These are phyloP conservation scores for Caenorhabditis macrosperma DNA, from an alignment of 2,888 invertebrate genomes.

Conservation along the genomic window DNA sequence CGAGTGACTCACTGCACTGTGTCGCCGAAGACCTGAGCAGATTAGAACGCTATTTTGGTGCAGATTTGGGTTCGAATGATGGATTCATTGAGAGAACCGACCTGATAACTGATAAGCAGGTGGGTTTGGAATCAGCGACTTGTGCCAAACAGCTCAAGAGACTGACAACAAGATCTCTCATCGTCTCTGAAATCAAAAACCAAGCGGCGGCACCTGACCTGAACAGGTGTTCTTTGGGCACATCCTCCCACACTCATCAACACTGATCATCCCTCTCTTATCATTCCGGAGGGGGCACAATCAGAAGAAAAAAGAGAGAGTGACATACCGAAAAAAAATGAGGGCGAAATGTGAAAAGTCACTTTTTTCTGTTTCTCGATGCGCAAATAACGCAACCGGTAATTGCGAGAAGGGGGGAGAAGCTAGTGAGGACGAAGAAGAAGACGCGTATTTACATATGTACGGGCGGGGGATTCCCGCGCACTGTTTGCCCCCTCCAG, in stretches of 20 bases:
- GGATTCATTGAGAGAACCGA: neutral
- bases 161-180: conserved; percentile 14
- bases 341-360: conserved; percentile 42
- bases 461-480: conserved; percentile 35
- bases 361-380: conserved; percentile 48
- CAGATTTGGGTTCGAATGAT: neutral
- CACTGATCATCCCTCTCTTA: conserved; percentile 16
- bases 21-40: conserved; percentile 8
- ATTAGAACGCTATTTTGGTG: conserved; percentile 14
- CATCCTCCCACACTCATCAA: conserved; percentile 46
- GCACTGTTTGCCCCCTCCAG: conserved; percentile 40
- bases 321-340: conserved; percentile 14
- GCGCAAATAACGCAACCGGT: conserved; percentile 55
- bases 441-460: conserved; percentile 56
- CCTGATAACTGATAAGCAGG: neutral
- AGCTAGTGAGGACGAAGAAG: conserved; percentile 44
- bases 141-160: neutral
- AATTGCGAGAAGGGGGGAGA: conserved; percentile 34
- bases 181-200: conserved; percentile 43
- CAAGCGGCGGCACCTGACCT: conserved; percentile 38
- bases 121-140: conserved; percentile 10
- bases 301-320: conserved; percentile 6
- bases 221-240: conserved; percentile 45
- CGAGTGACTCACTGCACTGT: conserved; percentile 36
- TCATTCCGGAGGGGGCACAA: conserved; percentile 1